A percentile compares a stretch with the other conserved stretches of the same genome.
Evolutionary conservation across 2,888 invertebrate species (phyloP).

Genomic region (Tinea pellionella): DNA sequence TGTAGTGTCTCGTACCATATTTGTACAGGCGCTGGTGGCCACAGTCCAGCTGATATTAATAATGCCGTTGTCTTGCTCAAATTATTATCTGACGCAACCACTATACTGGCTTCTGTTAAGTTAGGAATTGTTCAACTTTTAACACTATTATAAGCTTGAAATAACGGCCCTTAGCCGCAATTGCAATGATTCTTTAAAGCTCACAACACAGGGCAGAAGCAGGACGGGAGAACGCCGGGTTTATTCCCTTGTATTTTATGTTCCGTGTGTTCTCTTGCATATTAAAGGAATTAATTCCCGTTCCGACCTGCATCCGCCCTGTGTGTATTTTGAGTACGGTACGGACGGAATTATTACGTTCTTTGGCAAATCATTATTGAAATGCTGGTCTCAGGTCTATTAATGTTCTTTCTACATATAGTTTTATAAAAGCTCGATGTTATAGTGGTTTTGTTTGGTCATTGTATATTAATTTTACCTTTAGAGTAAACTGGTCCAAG

Average conservation of each 20-base stretch:
- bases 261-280: no score
- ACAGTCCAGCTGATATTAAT: conserved; percentile 77
- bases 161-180: no score
- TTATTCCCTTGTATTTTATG: no score
- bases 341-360: no score
- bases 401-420: background rate
- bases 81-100: conserved; percentile 76
- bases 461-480: conserved; percentile 27
- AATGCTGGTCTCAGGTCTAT: no score
- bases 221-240: no score
- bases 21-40: conserved; percentile 66
- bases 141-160: background rate
- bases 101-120: conserved; percentile 41
- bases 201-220: no score
- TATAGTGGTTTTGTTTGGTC: background rate
- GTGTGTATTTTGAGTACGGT: no score
- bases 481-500: conserved; percentile 55
- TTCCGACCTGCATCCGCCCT: no score
- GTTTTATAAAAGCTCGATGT: background rate
- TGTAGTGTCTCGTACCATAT: conserved; percentile 57
- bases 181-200: no score
- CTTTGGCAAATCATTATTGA: no score
- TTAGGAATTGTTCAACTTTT: background rate
- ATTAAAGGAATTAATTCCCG: no score
- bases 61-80: conserved; percentile 81